These are phyloP conservation scores for Tachypleus tridentatus DNA, from an alignment of 1,140 invertebrate species.

Conservation along the genomic window DNA sequence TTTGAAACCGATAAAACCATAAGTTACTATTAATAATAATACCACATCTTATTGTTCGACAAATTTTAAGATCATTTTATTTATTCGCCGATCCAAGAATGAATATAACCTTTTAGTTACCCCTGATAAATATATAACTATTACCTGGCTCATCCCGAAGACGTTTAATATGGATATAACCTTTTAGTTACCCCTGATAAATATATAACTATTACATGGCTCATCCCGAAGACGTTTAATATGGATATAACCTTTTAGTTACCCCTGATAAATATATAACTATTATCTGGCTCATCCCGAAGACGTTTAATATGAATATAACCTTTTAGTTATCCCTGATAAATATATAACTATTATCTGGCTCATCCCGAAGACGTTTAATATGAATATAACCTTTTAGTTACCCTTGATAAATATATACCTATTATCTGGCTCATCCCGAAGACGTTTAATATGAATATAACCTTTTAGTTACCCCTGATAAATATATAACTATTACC, in stretches of 20 bases:
- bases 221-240: conserved; percentile 50
- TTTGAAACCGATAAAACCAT: too few relatives aligned
- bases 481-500: conserved; percentile 25
- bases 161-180: conserved; percentile 42
- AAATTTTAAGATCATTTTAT: too few relatives aligned
- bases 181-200: background rate
- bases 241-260: background rate
- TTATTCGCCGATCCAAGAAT: background rate
- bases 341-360: conserved; percentile 28
- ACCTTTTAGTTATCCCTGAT: background rate
- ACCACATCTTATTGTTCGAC: too few relatives aligned
- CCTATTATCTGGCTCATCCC: conserved; percentile 39
- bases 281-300: conserved; percentile 40
- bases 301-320: conserved; percentile 43
- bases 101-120: background rate
- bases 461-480: background rate
- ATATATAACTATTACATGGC: conserved; percentile 29
- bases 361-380: conserved; percentile 45
- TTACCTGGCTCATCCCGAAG: conserved; percentile 41
- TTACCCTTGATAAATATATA: background rate
- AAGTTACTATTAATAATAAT: too few relatives aligned
- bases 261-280: background rate
- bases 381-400: conserved; percentile 32
- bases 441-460: conserved; percentile 44
- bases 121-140: conserved; percentile 1